phyloP scores from a whole-genome alignment of 2,888 invertebrate species.

The Cynaeus angustus region DNA sequence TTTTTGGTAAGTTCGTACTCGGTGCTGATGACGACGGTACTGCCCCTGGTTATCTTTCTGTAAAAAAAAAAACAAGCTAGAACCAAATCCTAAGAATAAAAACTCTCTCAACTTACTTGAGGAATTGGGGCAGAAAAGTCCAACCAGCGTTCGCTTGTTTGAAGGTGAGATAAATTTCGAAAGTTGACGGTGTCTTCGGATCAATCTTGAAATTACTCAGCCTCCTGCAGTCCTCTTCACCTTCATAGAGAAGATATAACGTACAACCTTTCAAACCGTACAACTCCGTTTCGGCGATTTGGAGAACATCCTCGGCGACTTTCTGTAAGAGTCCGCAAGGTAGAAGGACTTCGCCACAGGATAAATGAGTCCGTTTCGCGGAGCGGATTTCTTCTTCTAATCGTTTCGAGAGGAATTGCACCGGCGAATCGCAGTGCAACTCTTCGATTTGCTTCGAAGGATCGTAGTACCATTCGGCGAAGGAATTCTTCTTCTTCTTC shows the following conservation, averaged over 20 bases:
- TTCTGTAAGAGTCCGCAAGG: conserved; percentile 87
- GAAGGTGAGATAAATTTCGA: conserved; percentile 91
- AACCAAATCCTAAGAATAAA: neutral
- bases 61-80: neutral
- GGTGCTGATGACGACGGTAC: conserved; percentile 90
- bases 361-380: conserved; percentile 86
- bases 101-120: conserved; percentile 81
- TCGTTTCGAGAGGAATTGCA: conserved; percentile 82
- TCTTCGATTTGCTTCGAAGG: conserved; percentile 63
- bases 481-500: conserved; percentile 51
- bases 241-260: conserved; percentile 87
- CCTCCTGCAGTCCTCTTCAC: conserved; percentile 79
- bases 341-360: conserved; percentile 88
- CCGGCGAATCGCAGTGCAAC: conserved; percentile 73
- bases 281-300: conserved; percentile 89
- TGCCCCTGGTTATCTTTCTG: conserved; percentile 89
- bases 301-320: conserved; percentile 85
- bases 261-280: conserved; percentile 91
- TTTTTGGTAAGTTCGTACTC: conserved; percentile 92
- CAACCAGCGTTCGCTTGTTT: conserved; percentile 91
- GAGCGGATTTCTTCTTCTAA: conserved; percentile 86
- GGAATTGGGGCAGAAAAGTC: conserved; percentile 91
- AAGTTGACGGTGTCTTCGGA: conserved; percentile 90
- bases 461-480: conserved; percentile 70
- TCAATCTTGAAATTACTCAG: conserved; percentile 90